Conservation (phyloP, 1,140 invertebrate genomes). For the Drosophila rhopaloa region DNA sequence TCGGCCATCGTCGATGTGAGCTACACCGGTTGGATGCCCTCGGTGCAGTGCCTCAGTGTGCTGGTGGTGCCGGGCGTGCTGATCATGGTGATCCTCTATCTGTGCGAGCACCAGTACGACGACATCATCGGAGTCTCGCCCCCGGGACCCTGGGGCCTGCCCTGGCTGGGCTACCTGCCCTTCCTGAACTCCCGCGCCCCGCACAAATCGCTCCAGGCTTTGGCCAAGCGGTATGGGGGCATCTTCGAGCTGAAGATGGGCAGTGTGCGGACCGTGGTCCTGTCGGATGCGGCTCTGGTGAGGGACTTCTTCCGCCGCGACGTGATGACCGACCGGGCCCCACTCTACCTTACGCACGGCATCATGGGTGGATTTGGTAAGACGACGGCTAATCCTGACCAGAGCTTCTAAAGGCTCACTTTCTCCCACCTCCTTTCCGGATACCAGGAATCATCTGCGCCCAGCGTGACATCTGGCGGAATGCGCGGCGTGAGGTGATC, state of each 20-base stretch:
- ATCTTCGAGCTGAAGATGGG: slow-evolving; percentile 91
- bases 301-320: slow-evolving; percentile 89
- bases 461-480: slow-evolving; percentile 92
- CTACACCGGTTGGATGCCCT: not conserved
- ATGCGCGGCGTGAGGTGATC: slow-evolving; percentile 91
- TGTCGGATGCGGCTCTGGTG: slow-evolving; percentile 90
- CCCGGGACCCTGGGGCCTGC: slow-evolving; percentile 91
- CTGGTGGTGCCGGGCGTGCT: slow-evolving; percentile 27
- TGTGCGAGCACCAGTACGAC: slow-evolving; percentile 54
- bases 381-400: no score
- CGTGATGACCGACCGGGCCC: slow-evolving; percentile 89
- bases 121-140: slow-evolving; percentile 84
- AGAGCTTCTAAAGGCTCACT: slow-evolving; percentile 63
- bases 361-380: slow-evolving; percentile 94
- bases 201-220: slow-evolving; percentile 88
- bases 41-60: not conserved
- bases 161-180: slow-evolving; percentile 91
- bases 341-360: slow-evolving; percentile 92
- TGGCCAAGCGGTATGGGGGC: slow-evolving; percentile 89
- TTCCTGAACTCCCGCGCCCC: slow-evolving; percentile 89
- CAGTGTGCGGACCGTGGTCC: slow-evolving; percentile 89
- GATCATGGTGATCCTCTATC: slow-evolving; percentile 34
- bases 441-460: slow-evolving; percentile 91
- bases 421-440: not conserved
- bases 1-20: not conserved